Base-by-base conservation (phyloP, 2,888 invertebrate species). In the Ectemnius lituratus region DNA sequence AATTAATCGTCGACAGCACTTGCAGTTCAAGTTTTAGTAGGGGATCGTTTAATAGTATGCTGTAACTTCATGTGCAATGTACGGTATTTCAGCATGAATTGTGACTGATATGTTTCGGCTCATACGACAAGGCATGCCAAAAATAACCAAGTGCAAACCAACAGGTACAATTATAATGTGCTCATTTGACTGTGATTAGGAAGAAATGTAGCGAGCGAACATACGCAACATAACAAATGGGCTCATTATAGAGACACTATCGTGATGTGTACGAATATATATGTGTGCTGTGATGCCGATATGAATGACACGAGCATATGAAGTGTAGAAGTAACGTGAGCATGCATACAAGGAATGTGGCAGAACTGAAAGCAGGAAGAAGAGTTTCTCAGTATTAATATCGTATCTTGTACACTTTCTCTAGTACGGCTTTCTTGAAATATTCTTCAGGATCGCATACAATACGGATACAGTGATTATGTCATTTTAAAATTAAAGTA, bases 401-500 rank as follows among this genome's bases (percentile, higher is more conserved):
- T 77, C 79, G 83, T 84, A 75, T 87, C 82, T 79, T 85, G 82
- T 84, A 83, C 82, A 86, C 76, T 83, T 82, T 85, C 87, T 84
- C 87, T 84, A 84, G 86, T 84, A 37, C 37, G 37, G 65, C 85
- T 85, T 74, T 84, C 81, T 81, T 85, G 79, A 37, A 11, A 87
- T 82, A 84, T 79, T 63, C 78, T 79, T 37, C n/a, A 65, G 70
- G 58, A 76, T 72, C 70, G 78, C 76, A 85, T 85, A 84, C 85
- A 85, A 83, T 79, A 76, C 84, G 86, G 86, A 84, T 85, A 86
- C 87, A 87, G 87, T 87, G 82, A 87, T 69, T 79, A 85, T 72
- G 81, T 85, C 85, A 75, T 66, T 75, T 82, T 82, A 82, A 85
- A 78, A 79, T 81, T 81, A 86, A 84, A 78, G 81, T 81, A 52